These are phyloP conservation scores for Periophthalmus magnuspinnatus DNA, from an alignment of 2,797 vertebrate genomes.

Conservation along the genomic window DNA sequence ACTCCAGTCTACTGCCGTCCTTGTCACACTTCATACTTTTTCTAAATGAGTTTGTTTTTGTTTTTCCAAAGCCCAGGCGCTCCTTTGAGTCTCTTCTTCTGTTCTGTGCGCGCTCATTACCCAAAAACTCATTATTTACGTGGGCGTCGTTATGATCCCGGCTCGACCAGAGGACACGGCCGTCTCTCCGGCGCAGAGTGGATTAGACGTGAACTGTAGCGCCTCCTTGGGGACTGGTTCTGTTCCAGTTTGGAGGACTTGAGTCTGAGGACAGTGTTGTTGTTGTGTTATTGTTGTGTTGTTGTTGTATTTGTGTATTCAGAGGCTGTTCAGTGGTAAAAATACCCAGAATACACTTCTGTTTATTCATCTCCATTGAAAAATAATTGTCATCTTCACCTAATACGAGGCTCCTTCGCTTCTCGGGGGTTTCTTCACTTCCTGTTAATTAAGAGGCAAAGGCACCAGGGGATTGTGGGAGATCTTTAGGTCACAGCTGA, in stretches of 20 bases:
- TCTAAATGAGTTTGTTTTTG: constrained; percentile 17
- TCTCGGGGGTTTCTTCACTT: constrained; percentile 6
- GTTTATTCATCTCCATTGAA: constrained; percentile 9
- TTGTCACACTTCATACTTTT: constrained; percentile 17
- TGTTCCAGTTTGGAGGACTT: background rate
- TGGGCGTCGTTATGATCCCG: constrained; percentile 54
- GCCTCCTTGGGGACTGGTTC: background rate
- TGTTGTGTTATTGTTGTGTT: too few species aligned
- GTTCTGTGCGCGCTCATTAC: constrained; percentile 63
- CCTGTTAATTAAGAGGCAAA: constrained; percentile 52
- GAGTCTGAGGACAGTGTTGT: background rate
- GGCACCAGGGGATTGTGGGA: constrained; percentile 14
- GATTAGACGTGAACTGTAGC: constrained; percentile 15
- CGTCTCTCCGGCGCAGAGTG: constrained; percentile 16
- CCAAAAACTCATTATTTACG: constrained; percentile 62
- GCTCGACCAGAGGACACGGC: constrained; percentile 26
- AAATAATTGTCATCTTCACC: background rate
- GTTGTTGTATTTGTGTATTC: background rate
- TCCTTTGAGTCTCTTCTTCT: constrained; percentile 25
- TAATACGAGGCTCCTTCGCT: constrained; percentile 4
- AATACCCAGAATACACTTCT: constrained; percentile 9
- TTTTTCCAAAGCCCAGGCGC: constrained; percentile 27
- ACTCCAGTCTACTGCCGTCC: background rate
- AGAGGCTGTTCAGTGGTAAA: constrained; percentile 30
- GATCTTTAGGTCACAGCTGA: constrained; percentile 23